A percentile compares a stretch with the other conserved stretches of the same genome.
phyloP scores from a whole-genome alignment of 2,113 vertebrate genomes.

The Terrapene triunguis region DNA sequence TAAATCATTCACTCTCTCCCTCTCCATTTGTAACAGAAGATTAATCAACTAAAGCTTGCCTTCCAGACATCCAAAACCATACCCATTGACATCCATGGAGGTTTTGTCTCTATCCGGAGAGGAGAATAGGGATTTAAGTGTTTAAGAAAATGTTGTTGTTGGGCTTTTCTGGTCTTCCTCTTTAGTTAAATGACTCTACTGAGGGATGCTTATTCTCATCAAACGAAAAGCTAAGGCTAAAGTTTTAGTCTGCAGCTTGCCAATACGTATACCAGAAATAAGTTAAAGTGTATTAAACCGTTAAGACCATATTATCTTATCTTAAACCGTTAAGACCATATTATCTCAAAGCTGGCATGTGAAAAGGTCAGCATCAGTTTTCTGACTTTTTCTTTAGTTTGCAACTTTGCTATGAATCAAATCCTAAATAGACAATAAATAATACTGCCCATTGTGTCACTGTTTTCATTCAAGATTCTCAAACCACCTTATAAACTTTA shows the following conservation, averaged over 20 bases:
- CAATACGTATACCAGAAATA: neutral
- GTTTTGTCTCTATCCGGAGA: neutral
- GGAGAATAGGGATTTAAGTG: neutral
- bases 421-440: neutral
- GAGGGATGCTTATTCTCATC: neutral
- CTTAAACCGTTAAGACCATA: neutral
- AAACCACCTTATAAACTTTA: neutral
- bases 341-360: neutral
- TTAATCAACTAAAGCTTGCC: neutral
- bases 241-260: neutral
- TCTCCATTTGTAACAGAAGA: neutral
- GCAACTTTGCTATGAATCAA: neutral
- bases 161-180: neutral
- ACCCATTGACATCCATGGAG: neutral
- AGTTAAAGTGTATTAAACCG: neutral
- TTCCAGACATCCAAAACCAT: accelerated
- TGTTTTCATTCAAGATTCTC: conserved; percentile 43
- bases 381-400: neutral
- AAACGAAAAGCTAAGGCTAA: conserved; percentile 13
- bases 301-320: conserved; percentile 1
- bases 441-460: conserved; percentile 4
- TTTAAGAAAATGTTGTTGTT: neutral
- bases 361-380: neutral
- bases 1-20: conserved; percentile 2
- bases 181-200: neutral